Evolutionary conservation across 2,797 vertebrate genomes (phyloP).

Genomic region (Schizopygopsis malacanthus): DNA sequence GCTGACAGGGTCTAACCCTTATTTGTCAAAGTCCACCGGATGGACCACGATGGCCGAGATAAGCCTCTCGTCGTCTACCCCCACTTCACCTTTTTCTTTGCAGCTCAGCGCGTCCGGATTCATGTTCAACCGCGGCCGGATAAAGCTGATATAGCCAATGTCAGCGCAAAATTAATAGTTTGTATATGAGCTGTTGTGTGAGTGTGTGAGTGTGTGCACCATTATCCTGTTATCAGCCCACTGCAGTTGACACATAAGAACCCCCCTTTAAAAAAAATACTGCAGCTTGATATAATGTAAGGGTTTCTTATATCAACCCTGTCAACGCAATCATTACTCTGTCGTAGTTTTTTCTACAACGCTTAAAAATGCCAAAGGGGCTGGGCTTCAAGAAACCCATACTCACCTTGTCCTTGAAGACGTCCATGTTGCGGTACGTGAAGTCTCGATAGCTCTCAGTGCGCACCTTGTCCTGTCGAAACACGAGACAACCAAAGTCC

Average conservation of each 20-base stretch:
- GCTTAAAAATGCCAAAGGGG: constrained; percentile 30
- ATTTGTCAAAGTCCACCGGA: constrained; percentile 43
- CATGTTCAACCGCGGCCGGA: constrained; percentile 66
- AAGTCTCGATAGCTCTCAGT: constrained; percentile 95
- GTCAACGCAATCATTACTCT: constrained; percentile 49
- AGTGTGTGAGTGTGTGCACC: not conserved
- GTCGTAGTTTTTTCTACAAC: constrained; percentile 54
- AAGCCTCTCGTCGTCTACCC: constrained; percentile 25
- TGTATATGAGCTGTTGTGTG: constrained; percentile 65
- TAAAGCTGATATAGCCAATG: constrained; percentile 67
- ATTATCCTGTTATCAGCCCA: constrained; percentile 80
- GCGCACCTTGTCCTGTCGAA: constrained; percentile 89
- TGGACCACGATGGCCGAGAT: constrained; percentile 57
- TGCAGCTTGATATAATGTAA: constrained; percentile 74
- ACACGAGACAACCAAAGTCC: constrained; percentile 39
- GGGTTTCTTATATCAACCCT: constrained; percentile 74
- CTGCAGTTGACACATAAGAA: constrained; percentile 74
- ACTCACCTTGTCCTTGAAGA: constrained; percentile 95
- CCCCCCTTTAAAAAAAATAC: constrained; percentile 61
- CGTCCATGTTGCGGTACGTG: constrained; percentile 88
- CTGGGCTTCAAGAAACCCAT: constrained; percentile 30
- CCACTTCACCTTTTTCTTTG: constrained; percentile 9
- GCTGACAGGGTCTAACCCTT: constrained; percentile 53
- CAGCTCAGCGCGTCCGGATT: constrained; percentile 51
- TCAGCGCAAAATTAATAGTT: constrained; percentile 83